Evolutionary conservation across 37 sponge, comb jelly and placozoan species (phyloP), one percentile per base, ranked within the genome.

Genomic region (Aplysina aerophoba): DNA sequence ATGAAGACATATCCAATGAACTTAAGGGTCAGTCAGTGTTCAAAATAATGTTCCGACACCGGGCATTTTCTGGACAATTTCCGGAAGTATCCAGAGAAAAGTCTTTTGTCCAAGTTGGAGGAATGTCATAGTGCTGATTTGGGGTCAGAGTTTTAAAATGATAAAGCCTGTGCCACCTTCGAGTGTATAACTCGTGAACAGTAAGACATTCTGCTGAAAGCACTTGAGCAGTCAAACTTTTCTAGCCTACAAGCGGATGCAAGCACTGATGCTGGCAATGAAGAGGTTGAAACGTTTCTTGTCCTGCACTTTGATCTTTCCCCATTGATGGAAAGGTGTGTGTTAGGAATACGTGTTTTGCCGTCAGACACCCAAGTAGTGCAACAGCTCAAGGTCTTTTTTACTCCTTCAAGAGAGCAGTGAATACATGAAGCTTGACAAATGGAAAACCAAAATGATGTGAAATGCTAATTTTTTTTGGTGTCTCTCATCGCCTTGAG

Each of bases 401-500:
- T 15, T 65, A 85, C 19, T 84, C 40, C 28, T 50, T 84, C n/a
- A 54, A 84, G 84, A 84, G 84, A 71, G 80, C 80, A 50, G 31
- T 79, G 80, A 79, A 15, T 56, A 38, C 25, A 44, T 79, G 58
- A n/a, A 56, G 53, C 55, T 79, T n/a, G 80, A 56, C 5, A 20
- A 24, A 12, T 57, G 77, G 79, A 24, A 75, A 73, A 81, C 55
- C 15, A 88, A 91, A 72, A 33, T 91, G 60, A 55, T 19, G 50
- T 55, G 78, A 79, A 37, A 56, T 66, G 69, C 91, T 82, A 56
- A 88, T 39, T 37, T 88, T 0, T 62, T 56, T 20, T 93, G 88
- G 94, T 93, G 91, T 62, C 38, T 93, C 88, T 36, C 94, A 93
- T 82, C 25, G 83, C 38, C 62, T 93, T 11, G 86, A 94, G 83